Base-by-base conservation (phyloP, 2,888 invertebrate species). In the Drosophila formosana region DNA sequence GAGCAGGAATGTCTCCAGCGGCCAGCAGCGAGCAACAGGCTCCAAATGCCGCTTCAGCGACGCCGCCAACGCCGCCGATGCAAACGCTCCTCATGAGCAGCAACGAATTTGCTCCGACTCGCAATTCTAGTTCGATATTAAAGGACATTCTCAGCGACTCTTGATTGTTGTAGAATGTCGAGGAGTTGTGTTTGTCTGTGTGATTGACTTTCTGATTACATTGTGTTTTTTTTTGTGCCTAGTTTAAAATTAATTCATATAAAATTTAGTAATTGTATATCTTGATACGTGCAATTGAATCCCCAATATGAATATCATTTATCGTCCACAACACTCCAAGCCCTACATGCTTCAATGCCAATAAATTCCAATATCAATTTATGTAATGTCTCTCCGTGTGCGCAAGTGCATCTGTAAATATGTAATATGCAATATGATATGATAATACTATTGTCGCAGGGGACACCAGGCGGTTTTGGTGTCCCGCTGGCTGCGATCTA, bases 81-180 rank as follows among this genome's bases (percentile, higher is more conserved):
- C 91, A 91, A 65, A 90, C 92, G 11, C 80, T 91, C 47, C 66
- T 91, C 23, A 68, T 92, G 18, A 90, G 88, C 72, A 91, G 90
- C 63, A 91, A 78, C 60, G 91, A 92, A 64, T 92, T 92, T 72
- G 84, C 88, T 6, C 91, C 92, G 6, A 79, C 91, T 4, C 88
- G 93, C 67, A 93, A 92, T 88, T 92, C 93, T 65, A 92, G 92
- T 80, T 92, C 93, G 32, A 93, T 93, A 80, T 78, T 93, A 39
- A 93, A 93, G 84, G 92, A 93, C 70, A 92, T 93, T 60, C 85
- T 93, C n/a, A 92, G 81, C 75, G 92, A 92, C 69, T 90, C 92
- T 69, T 93, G 92, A 92, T 90, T 88, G 74, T 82, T 90, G 75
- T 90, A 90, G 80, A 66, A 68, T 5, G 8, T 4, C 30, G 28